These are phyloP conservation scores for Lutjanus campechanus DNA, from an alignment of 2,797 vertebrate species.

Conservation along the genomic window DNA sequence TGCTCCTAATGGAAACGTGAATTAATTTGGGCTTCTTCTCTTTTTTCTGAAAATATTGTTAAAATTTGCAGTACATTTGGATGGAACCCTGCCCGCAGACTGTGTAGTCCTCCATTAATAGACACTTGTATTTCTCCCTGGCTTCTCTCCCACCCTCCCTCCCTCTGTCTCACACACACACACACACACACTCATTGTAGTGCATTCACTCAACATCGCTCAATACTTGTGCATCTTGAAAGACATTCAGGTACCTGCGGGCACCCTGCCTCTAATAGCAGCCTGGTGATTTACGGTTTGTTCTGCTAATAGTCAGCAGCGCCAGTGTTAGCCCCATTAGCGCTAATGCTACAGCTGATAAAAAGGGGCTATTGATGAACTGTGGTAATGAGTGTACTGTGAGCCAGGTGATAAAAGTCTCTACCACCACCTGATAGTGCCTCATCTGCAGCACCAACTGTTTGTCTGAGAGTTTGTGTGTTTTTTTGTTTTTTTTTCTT, in stretches of 20 bases:
- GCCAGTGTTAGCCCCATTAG: conserved; percentile 65
- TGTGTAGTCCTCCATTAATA: background rate
- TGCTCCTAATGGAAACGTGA: background rate
- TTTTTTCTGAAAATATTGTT: background rate
- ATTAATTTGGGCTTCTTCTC: background rate
- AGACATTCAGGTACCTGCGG: conserved; percentile 38
- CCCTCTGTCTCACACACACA: background rate
- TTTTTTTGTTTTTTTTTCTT: background rate
- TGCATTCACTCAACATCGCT: conserved; percentile 9
- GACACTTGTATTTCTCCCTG: background rate
- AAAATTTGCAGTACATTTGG: background rate
- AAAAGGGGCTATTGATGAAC: conserved; percentile 67
- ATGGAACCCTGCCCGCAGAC: background rate
- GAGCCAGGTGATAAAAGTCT: conserved; percentile 56
- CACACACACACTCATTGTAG: conserved; percentile 1
- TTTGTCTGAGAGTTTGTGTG: background rate
- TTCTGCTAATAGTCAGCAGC: conserved; percentile 59
- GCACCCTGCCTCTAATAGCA: conserved; percentile 49
- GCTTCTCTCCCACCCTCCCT: background rate
- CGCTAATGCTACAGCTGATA: conserved; percentile 71
- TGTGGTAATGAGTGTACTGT: conserved; percentile 59
- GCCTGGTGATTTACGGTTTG: conserved; percentile 60
- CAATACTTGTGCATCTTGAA: conserved; percentile 10
- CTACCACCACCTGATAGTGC: background rate
- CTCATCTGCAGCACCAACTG: conserved; percentile 8